These are phyloP conservation scores for Sander lucioperca DNA, from an alignment of 2,113 vertebrate genomes.

Conservation along the genomic window DNA sequence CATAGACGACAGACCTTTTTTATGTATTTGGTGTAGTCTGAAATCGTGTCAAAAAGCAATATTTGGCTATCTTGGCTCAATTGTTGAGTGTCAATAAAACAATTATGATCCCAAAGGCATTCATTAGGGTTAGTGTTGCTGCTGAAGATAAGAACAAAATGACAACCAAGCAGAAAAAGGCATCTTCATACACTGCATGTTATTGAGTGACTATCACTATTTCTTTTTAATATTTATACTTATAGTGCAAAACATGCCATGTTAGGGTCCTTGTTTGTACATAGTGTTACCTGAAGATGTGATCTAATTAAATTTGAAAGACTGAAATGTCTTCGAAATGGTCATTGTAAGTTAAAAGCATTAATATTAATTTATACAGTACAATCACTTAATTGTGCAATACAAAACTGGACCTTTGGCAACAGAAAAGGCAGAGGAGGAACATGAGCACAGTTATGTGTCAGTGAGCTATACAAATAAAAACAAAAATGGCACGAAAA, in stretches of 20 bases:
- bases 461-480: slow-evolving; percentile 29
- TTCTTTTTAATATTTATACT: neutral
- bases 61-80: no score
- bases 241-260: slow-evolving; percentile 5
- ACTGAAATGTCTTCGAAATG: slow-evolving; percentile 3
- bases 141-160: neutral
- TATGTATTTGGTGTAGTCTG: no score
- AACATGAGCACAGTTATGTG: neutral
- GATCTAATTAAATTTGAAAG: neutral
- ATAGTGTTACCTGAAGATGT: slow-evolving; percentile 2
- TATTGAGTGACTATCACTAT: neutral
- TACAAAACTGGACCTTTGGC: slow-evolving; percentile 7
- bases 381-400: slow-evolving; percentile 27
- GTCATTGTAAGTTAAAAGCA: slow-evolving; percentile 20
- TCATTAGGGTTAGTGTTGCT: neutral
- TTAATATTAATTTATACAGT: slow-evolving; percentile 24
- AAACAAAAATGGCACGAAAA: slow-evolving; percentile 29
- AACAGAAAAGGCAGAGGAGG: slow-evolving; percentile 16
- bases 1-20: no score
- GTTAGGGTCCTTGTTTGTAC: slow-evolving; percentile 6
- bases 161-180: neutral
- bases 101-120: no score
- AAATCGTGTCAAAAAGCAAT: no score
- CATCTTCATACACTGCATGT: neutral
- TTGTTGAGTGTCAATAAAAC: no score